phyloP scores from a whole-genome alignment of 2,888 invertebrate genomes.

The Keiferia lycopersicella region DNA sequence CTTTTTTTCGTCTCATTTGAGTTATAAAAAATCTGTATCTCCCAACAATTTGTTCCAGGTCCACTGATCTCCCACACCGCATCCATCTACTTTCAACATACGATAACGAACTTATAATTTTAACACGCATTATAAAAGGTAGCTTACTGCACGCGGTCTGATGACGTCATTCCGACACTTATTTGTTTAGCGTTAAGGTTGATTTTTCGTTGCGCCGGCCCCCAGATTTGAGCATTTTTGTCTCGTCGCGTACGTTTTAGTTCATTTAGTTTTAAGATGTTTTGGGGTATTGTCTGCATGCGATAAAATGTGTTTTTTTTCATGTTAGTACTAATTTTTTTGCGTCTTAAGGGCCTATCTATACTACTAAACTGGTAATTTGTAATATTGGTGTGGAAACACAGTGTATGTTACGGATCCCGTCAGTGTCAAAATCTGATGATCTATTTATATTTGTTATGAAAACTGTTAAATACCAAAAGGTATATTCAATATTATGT shows the following conservation, averaged over 20 bases:
- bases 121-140: conserved; percentile 62
- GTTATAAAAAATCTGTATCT: background rate
- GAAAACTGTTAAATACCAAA: no score
- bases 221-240: conserved; percentile 35
- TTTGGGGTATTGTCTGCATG: conserved; percentile 28
- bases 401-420: no score
- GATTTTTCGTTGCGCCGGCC: conserved; percentile 66
- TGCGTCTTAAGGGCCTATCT: no score
- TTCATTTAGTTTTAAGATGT: conserved; percentile 28
- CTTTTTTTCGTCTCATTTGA: no score
- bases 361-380: no score
- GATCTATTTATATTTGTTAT: no score
- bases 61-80: conserved; percentile 56
- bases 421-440: no score
- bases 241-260: conserved; percentile 20
- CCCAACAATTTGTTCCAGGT: conserved; percentile 52
- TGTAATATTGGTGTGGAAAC: no score
- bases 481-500: no score
- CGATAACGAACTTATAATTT: conserved; percentile 56
- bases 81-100: conserved; percentile 49
- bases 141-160: conserved; percentile 70
- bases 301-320: background rate
- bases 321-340: background rate
- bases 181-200: conserved; percentile 67
- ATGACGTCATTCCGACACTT: conserved; percentile 73